These are phyloP conservation scores for Hypocryptadius cinnamomeus DNA, from an alignment of 2,113 vertebrate genomes.

Conservation along the genomic window DNA sequence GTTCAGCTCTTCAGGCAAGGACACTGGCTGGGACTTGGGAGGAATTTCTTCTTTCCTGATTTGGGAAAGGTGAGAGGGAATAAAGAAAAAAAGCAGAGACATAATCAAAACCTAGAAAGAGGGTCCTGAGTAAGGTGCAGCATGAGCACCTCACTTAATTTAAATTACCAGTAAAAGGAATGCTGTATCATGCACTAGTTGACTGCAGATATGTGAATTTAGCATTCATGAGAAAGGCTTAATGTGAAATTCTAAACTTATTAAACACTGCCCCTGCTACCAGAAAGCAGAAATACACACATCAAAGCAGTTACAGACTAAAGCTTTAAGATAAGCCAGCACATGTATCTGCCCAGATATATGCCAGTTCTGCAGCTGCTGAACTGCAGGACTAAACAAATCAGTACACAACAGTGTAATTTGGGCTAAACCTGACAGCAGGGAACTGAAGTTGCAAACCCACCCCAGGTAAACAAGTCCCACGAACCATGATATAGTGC, in stretches of 20 bases:
- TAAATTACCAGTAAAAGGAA: not conserved
- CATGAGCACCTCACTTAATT: not conserved
- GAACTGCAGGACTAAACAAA: not conserved
- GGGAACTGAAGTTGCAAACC: not conserved
- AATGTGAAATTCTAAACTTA: not conserved
- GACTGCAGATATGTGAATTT: not conserved
- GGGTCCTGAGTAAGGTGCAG: not conserved
- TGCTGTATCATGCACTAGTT: not conserved
- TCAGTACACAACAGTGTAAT: not conserved
- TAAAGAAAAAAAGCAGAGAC: not conserved
- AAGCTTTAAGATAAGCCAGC: not conserved
- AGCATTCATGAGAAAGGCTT: not conserved
- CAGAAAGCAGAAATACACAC: not conserved
- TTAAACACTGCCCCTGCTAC: not conserved
- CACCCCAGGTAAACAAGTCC: not conserved
- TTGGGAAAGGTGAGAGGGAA: not conserved
- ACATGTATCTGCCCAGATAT: not conserved
- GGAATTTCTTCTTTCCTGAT: constrained; percentile 90
- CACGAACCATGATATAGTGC: not conserved
- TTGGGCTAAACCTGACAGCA: not conserved
- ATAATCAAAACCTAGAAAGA: not conserved
- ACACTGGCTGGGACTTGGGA: constrained; percentile 95
- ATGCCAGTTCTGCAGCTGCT: not conserved
- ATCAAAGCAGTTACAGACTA: not conserved
- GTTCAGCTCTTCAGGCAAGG: constrained; percentile 93